Conservation (phyloP, 2,888 invertebrate genomes). For the Dicycla oo region DNA sequence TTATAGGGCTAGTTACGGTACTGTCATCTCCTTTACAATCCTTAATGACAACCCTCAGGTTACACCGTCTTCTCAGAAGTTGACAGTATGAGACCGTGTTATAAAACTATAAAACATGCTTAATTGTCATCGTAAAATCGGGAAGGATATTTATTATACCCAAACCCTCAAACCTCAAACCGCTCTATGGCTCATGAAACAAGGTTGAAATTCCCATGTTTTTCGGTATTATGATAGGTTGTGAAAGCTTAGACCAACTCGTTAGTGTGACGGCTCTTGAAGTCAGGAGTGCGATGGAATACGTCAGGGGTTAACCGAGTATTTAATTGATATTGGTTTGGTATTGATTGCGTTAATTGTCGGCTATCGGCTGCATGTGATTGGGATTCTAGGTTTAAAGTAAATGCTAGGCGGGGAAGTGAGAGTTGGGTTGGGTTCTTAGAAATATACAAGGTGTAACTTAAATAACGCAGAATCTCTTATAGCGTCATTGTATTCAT, state of each 20-base stretch:
- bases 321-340: slow-evolving; percentile 74
- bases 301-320: slow-evolving; percentile 69
- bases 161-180: slow-evolving; percentile 1
- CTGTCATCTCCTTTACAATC: slow-evolving; percentile 87
- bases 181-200: slow-evolving; percentile 11
- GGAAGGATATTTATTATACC: slow-evolving; percentile 71
- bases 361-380: slow-evolving; percentile 61
- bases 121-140: slow-evolving; percentile 84
- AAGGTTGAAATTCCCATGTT: slow-evolving; percentile 44
- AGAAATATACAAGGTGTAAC: no score
- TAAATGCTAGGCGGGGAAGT: slow-evolving; percentile 5
- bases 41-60: slow-evolving; percentile 81
- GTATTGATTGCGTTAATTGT: slow-evolving; percentile 73
- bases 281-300: slow-evolving; percentile 73
- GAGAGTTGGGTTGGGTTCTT: slow-evolving; percentile 9
- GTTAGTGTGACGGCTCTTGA: slow-evolving; percentile 78
- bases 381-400: slow-evolving; percentile 30
- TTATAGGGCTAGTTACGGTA: slow-evolving; percentile 84
- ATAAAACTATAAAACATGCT: slow-evolving; percentile 87
- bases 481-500: no score
- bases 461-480: no score
- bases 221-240: slow-evolving; percentile 35
- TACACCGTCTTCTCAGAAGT: slow-evolving; percentile 84
- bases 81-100: slow-evolving; percentile 80
- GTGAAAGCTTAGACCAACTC: slow-evolving; percentile 67